These are phyloP conservation scores for Smittia aterrima DNA, from an alignment of 2,888 invertebrate genomes.

Conservation along the genomic window DNA sequence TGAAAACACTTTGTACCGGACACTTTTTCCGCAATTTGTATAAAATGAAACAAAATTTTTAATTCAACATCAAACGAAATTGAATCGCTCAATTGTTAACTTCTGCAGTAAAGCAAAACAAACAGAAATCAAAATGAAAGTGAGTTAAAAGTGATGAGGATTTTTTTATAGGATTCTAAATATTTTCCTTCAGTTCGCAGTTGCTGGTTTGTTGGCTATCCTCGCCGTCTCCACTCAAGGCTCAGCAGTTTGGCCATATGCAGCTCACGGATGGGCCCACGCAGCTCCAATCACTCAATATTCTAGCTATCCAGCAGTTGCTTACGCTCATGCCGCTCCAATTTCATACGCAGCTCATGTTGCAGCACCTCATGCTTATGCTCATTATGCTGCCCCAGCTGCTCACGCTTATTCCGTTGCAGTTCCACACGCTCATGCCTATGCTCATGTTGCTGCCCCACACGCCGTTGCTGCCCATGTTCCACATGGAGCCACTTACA, in stretches of 20 bases:
- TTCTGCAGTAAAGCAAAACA: conserved; percentile 24
- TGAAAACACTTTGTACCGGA: background rate
- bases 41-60: conserved; percentile 18
- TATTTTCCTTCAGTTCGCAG: conserved; percentile 11
- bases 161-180: background rate
- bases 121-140: conserved; percentile 34
- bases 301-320: conserved; percentile 42
- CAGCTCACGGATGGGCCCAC: conserved; percentile 16
- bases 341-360: conserved; percentile 40
- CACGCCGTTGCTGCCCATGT: conserved; percentile 47
- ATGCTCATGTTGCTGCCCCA: conserved; percentile 44
- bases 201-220: conserved; percentile 17
- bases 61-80: background rate
- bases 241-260: conserved; percentile 43
- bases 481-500: conserved; percentile 51
- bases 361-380: conserved; percentile 42
- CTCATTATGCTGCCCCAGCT: conserved; percentile 42
- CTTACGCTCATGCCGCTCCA: conserved; percentile 43
- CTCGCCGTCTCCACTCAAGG: conserved; percentile 42
- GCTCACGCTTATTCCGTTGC: background rate
- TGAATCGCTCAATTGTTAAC: conserved; percentile 3
- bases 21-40: conserved; percentile 12
- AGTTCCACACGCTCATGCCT: conserved; percentile 47
- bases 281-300: conserved; percentile 19
- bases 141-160: background rate